Percentiles rank a stretch among this genome's conserved stretches.
Conservation (phyloP, 2,797 vertebrate genomes). For the Sparus aurata region DNA sequence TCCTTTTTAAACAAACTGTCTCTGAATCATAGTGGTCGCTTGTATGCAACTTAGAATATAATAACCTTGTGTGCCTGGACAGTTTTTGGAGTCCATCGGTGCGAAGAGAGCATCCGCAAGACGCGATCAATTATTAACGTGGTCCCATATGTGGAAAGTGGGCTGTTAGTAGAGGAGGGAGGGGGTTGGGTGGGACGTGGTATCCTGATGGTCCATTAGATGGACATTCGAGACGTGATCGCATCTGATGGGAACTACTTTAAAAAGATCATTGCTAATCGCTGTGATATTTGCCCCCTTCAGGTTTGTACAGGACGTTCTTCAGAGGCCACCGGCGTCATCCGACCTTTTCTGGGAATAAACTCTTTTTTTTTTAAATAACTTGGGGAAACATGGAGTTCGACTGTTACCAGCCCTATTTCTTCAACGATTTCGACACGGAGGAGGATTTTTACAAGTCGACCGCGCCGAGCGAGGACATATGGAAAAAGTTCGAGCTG, state of each 20-base stretch:
- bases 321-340: constrained; percentile 30
- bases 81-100: constrained; percentile 24
- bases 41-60: constrained; percentile 31
- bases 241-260: constrained; percentile 41
- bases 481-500: constrained; percentile 99
- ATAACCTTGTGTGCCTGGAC: constrained; percentile 32
- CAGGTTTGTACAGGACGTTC: constrained; percentile 52
- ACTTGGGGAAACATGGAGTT: constrained; percentile 87
- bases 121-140: constrained; percentile 74
- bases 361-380: constrained; percentile 52
- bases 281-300: constrained; percentile 36
- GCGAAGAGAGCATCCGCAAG: constrained; percentile 68
- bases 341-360: constrained; percentile 63
- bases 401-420: constrained; percentile 92
- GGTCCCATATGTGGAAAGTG: constrained; percentile 65
- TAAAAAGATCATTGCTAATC: constrained; percentile 34
- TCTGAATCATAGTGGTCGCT: background rate
- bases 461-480: constrained; percentile 96
- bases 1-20: background rate
- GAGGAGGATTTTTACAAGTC: constrained; percentile 95
- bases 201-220: constrained; percentile 47
- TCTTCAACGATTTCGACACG: constrained; percentile 90
- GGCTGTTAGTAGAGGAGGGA: constrained; percentile 20
- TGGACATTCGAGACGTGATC: constrained; percentile 46
- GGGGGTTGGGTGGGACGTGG: constrained; percentile 20